phyloP scores from a whole-genome alignment of 2,888 invertebrate genomes.

The Brachynemurus nebulosus region DNA sequence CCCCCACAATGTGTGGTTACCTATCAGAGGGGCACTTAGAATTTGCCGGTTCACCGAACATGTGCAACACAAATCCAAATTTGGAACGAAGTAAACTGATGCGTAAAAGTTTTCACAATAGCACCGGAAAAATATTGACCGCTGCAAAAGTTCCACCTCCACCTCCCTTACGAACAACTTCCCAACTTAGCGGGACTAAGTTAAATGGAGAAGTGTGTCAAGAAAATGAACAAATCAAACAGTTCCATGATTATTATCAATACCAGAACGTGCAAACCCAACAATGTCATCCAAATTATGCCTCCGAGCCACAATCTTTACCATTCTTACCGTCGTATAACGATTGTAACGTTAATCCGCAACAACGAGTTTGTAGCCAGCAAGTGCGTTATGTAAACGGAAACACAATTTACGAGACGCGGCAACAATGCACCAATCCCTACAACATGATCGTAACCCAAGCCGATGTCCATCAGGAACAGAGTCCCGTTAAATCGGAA shows the following conservation, averaged over 20 bases:
- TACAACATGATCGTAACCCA: slow-evolving; percentile 57
- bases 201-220: slow-evolving; percentile 38
- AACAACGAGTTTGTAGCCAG: slow-evolving; percentile 7
- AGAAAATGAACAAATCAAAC: slow-evolving; percentile 32
- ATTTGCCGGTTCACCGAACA: slow-evolving; percentile 39
- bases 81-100: slow-evolving; percentile 74
- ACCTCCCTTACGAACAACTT: slow-evolving; percentile 73
- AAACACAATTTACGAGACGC: slow-evolving; percentile 17
- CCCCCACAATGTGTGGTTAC: slow-evolving; percentile 57
- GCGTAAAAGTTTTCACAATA: slow-evolving; percentile 80
- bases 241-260: slow-evolving; percentile 25
- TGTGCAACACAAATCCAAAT: slow-evolving; percentile 59
- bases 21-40: slow-evolving; percentile 79
- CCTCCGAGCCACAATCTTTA: slow-evolving; percentile 42
- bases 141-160: slow-evolving; percentile 77
- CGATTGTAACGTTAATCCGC: slow-evolving; percentile 19
- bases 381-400: slow-evolving; percentile 12
- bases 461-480: slow-evolving; percentile 75
- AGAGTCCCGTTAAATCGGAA: slow-evolving; percentile 48
- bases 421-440: slow-evolving; percentile 25
- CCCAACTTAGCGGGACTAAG: slow-evolving; percentile 62
- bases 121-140: slow-evolving; percentile 65
- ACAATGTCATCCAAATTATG: slow-evolving; percentile 19
- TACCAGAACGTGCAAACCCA: slow-evolving; percentile 20
- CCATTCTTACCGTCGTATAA: slow-evolving; percentile 45